phyloP scores from a whole-genome alignment of 2,113 vertebrate genomes.

The Miniopterus natalensis region DNA sequence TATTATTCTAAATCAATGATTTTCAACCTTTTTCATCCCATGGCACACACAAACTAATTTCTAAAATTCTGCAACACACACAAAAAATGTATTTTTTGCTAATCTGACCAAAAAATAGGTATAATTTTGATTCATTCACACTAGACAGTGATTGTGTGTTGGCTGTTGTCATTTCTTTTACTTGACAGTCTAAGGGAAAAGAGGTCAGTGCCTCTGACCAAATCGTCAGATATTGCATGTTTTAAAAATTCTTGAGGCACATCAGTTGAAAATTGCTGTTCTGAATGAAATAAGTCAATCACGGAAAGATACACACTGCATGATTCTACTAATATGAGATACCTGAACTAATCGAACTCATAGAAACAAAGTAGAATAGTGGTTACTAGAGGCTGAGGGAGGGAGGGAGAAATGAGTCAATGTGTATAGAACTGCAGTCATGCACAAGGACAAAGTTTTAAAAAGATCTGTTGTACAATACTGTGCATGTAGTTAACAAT shows the following conservation, averaged over 20 bases:
- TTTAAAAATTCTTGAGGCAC: background rate
- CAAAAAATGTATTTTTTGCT: background rate
- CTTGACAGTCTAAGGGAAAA: background rate
- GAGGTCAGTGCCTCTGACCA: background rate
- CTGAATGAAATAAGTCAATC: constrained; percentile 28
- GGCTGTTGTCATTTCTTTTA: background rate
- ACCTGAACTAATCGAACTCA: background rate
- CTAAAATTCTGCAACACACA: background rate
- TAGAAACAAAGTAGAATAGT: constrained; percentile 14
- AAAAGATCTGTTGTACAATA: background rate
- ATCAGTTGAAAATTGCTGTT: background rate
- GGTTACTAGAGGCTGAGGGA: background rate
- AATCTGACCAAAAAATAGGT: background rate
- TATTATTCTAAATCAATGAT: background rate
- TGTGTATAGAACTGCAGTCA: background rate
- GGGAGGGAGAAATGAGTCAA: background rate
- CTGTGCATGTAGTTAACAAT: background rate
- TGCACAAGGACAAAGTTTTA: background rate
- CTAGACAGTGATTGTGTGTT: background rate
- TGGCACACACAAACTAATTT: background rate
- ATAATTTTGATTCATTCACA: background rate
- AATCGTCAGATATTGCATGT: background rate
- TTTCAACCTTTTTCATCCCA: background rate
- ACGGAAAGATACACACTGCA: background rate
- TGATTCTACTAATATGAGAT: background rate